Base-by-base conservation (phyloP, 1,140 invertebrate species). In the Neelides sp. region DNA sequence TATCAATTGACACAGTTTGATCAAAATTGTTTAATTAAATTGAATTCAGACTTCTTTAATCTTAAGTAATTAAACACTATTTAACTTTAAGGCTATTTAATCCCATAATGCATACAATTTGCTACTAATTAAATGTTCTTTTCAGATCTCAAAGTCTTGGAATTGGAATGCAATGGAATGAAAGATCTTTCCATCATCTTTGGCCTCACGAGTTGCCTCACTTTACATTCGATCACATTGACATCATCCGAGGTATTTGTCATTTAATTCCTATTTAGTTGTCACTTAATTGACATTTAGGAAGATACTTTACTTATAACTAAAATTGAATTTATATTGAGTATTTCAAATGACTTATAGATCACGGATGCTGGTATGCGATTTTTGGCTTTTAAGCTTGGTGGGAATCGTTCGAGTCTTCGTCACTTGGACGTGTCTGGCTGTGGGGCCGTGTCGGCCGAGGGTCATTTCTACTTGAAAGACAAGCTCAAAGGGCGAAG, bases 381-480 rank as follows among this genome's bases (percentile, higher is more conserved):
- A 4, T 23, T 39, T 8, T 20, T 39, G n/a, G n/a, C n/a, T n/a
- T n/a, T n/a, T n/a, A n/a, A n/a, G n/a, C n/a, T n/a, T n/a, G n/a
- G n/a, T 17, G 35, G 27, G 8, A 36, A 48, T 17, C 37, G 28
- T 28, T 39, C 40, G 19, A 15, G 17, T 23, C 35, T 34, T n/a
- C 24, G 37, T n/a, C 4, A 48, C 27, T 48, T 52, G 44, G 50
- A 52, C 42, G 28, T 52, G 13, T 32, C 24, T n/a, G 26, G 42
- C 30, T 52, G 50, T n/a, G n/a, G 17, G 4, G 44, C 35, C 12
- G 34, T 52, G 5, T 32, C 43, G 10, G 50, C 46, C 20, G 43
- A 36, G 32, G 44, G 50, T 26, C 39, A 32, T n/a, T 52, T 47
- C 26, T 52, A 52, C 27, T 43, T 45, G 2, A 32, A 45, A n/a